Evolutionary conservation across 1,140 invertebrate genomes (phyloP).

Genomic region (Calephelis nemesis): DNA sequence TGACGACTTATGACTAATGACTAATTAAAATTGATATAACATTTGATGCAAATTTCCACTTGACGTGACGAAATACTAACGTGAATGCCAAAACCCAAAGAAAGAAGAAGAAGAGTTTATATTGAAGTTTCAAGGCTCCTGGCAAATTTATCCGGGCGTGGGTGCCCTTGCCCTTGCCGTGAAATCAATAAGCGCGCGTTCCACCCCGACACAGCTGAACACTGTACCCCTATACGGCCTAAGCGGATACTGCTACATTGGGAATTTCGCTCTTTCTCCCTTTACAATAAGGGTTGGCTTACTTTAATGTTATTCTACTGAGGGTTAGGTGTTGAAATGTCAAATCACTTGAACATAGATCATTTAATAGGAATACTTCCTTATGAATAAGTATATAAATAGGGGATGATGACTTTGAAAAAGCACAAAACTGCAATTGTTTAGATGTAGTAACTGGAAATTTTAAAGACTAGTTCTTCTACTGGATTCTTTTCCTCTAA

Average conservation of each 20-base stretch:
- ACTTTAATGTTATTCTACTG: not conserved
- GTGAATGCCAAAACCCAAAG: no score
- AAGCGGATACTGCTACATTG: conserved; percentile 26
- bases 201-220: conserved; percentile 42
- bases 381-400: not conserved
- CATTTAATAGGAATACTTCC: not conserved
- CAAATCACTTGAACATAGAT: not conserved
- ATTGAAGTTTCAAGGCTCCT: conserved; percentile 13
- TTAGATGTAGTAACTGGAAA: no score
- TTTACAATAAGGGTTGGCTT: not conserved
- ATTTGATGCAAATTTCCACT: no score
- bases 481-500: no score
- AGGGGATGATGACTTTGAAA: not conserved
- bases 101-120: not conserved
- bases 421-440: not conserved
- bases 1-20: no score
- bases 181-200: conserved; percentile 60
- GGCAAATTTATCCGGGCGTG: conserved; percentile 33
- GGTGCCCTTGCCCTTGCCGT: conserved; percentile 56
- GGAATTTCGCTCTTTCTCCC: not conserved
- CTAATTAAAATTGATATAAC: no score
- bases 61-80: no score
- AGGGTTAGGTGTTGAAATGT: not conserved
- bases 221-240: conserved; percentile 23
- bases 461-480: no score